Conservation (phyloP, 2,888 invertebrate genomes). For the Caenorhabditis imperialis region DNA sequence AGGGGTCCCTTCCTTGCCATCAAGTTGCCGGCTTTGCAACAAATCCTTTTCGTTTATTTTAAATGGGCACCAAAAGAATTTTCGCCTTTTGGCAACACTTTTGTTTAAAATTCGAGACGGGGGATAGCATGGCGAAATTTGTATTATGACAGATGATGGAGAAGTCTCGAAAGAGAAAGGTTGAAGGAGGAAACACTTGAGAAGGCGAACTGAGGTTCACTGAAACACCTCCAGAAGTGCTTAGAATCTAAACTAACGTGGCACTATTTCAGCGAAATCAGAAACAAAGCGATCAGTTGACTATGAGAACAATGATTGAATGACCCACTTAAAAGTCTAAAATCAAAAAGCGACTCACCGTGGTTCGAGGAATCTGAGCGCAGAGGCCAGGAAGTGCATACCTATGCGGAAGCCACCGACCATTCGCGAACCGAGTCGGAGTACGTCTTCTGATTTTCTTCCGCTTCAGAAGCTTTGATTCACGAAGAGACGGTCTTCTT, state of each 20-base stretch:
- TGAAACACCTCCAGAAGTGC: too few species aligned
- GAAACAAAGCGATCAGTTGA: too few species aligned
- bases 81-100: conserved; percentile 21
- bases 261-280: too few species aligned
- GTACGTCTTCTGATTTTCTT: conserved; percentile 1
- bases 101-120: conserved; percentile 12
- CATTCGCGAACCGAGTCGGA: conserved; percentile 60
- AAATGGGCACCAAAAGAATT: conserved; percentile 9
- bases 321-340: background rate
- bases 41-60: conserved; percentile 24
- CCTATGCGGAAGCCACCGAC: conserved; percentile 77
- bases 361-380: conserved; percentile 76
- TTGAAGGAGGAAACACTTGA: conserved; percentile 10
- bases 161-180: conserved; percentile 6
- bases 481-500: conserved; percentile 16
- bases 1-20: background rate
- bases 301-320: background rate
- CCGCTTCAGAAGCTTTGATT: conserved; percentile 18
- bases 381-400: conserved; percentile 78
- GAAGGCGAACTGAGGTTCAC: background rate
- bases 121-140: background rate
- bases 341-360: conserved; percentile 69
- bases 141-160: too few species aligned
- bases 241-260: too few species aligned
- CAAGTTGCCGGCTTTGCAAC: conserved; percentile 21